A percentile compares a stretch with the other conserved stretches of the same genome.
Conservation (phyloP, 1,140 invertebrate genomes). For the Periplaneta americana region DNA sequence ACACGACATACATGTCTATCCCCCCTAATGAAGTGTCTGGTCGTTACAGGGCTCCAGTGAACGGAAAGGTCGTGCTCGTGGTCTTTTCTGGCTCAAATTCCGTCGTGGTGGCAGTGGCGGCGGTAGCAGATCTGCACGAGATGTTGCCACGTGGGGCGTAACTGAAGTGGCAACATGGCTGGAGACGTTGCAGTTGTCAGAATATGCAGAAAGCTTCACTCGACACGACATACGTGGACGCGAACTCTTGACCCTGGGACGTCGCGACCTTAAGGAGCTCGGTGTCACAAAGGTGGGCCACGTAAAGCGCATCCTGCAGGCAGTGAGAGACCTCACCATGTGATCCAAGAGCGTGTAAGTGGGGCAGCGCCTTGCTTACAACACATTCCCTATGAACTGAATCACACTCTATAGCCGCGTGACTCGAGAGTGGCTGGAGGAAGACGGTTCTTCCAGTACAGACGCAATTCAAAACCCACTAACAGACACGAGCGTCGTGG, state of each 20-base stretch:
- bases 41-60: constrained; percentile 26
- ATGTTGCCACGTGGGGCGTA: constrained; percentile 44
- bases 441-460: too few species aligned
- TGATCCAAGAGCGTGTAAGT: constrained; percentile 24
- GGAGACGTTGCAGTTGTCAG: constrained; percentile 76
- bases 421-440: too few species aligned
- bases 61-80: constrained; percentile 42
- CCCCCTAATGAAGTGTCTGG: neutral
- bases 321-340: constrained; percentile 74
- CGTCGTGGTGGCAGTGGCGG: constrained; percentile 38
- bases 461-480: too few species aligned
- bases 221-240: constrained; percentile 87
- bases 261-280: constrained; percentile 81
- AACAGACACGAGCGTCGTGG: too few species aligned
- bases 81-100: constrained; percentile 54
- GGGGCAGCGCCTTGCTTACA: neutral
- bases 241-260: constrained; percentile 79
- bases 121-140: constrained; percentile 35
- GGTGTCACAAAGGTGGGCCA: constrained; percentile 92
- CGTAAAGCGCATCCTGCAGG: constrained; percentile 88
- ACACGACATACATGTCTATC: too few species aligned
- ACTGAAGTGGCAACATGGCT: constrained; percentile 71
- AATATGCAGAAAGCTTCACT: constrained; percentile 81
- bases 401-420: too few species aligned
- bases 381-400: too few species aligned